Evolutionary conservation across 2,113 vertebrate genomes (phyloP).

Genomic region (Colius striatus): DNA sequence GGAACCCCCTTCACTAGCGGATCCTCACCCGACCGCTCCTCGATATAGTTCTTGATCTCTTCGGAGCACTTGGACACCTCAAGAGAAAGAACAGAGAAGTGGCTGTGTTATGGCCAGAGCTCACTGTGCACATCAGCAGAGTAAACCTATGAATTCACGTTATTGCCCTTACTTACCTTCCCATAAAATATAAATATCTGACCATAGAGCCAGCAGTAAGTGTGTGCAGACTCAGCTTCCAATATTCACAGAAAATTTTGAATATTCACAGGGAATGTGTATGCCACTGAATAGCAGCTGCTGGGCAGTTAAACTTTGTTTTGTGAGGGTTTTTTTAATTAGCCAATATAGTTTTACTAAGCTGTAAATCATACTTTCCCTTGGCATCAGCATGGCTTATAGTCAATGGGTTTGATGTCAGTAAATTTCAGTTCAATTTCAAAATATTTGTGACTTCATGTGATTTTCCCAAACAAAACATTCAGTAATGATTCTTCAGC

Average conservation of each 20-base stretch:
- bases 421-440: not conserved
- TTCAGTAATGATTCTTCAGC: not conserved
- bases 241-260: not conserved
- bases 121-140: not conserved
- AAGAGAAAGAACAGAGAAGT: not conserved
- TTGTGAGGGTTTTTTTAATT: not conserved
- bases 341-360: not conserved
- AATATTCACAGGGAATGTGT: not conserved
- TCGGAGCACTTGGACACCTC: constrained; percentile 98
- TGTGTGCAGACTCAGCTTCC: not conserved
- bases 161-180: not conserved
- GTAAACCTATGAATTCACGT: not conserved
- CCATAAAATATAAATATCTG: not conserved
- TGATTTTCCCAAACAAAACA: not conserved
- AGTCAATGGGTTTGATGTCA: not conserved
- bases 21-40: constrained; percentile 82
- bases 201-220: not conserved
- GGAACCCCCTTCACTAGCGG: constrained; percentile 89
- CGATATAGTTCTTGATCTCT: constrained; percentile 91
- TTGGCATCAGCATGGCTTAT: not conserved
- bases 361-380: not conserved
- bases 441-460: not conserved
- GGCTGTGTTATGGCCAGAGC: not conserved
- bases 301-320: not conserved
- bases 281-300: not conserved